Percentiles rank a stretch among this genome's conserved stretches.
phyloP scores from a whole-genome alignment of 2,797 vertebrate species.

The Enteromius radiatus region DNA sequence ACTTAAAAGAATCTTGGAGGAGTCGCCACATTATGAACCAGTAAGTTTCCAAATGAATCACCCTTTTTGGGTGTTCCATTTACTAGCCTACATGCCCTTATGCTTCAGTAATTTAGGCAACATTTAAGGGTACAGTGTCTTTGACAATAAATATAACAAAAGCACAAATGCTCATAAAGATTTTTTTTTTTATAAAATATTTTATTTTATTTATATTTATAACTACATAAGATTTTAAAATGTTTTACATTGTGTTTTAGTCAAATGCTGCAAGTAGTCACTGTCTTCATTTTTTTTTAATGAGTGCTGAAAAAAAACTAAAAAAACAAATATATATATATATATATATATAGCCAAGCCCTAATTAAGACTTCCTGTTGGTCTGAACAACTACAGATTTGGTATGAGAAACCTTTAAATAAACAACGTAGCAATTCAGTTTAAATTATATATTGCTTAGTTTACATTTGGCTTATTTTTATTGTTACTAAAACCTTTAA shows the following conservation, averaged over 20 bases:
- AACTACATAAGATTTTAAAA: not conserved
- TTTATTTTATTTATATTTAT: too few relatives aligned
- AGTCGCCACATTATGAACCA: not conserved
- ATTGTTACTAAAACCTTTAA: not conserved
- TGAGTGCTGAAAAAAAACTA: not conserved
- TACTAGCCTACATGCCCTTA: not conserved
- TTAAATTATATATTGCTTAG: not conserved
- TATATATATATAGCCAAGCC: not conserved
- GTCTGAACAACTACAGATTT: not conserved
- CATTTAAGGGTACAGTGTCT: not conserved
- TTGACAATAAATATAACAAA: not conserved
- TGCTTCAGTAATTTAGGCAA: not conserved
- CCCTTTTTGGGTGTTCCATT: not conserved
- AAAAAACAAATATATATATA: too few relatives aligned
- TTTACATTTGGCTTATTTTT: not conserved
- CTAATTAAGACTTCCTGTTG: not conserved
- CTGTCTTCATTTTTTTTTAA: not conserved
- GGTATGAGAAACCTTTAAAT: not conserved
- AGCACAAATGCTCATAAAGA: not conserved
- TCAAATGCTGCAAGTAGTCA: not conserved
- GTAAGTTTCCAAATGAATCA: not conserved
- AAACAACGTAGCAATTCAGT: not conserved
- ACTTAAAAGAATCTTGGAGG: not conserved
- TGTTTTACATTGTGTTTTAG: not conserved
- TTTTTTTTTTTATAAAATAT: too few relatives aligned